These are phyloP conservation scores for Autographa gamma DNA, from an alignment of 2,888 invertebrate species.

Conservation along the genomic window DNA sequence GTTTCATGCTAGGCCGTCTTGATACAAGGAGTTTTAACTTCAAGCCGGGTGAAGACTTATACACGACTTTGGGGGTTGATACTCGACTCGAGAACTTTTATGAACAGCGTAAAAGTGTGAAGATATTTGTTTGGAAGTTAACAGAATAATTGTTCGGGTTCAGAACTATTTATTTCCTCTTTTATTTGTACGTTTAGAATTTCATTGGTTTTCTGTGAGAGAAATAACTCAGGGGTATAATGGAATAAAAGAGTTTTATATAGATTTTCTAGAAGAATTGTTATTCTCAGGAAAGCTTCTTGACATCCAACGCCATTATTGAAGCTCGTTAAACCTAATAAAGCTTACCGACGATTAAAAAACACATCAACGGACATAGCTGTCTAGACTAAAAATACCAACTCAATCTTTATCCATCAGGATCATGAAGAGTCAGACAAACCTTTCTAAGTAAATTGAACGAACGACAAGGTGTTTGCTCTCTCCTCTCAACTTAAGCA, in stretches of 20 bases:
- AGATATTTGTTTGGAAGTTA: constrained; percentile 62
- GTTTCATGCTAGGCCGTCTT: constrained; percentile 70
- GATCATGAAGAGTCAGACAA: background rate
- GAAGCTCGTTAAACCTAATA: background rate
- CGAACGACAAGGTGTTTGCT: background rate
- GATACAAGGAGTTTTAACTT: constrained; percentile 71
- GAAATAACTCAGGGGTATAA: too few species aligned
- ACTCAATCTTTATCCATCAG: background rate
- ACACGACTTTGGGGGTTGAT: constrained; percentile 69
- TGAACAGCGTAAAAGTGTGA: constrained; percentile 67
- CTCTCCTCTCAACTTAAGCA: background rate
- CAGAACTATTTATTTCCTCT: background rate
- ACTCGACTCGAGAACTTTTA: constrained; percentile 72
- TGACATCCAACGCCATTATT: background rate
- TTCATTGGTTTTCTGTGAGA: background rate
- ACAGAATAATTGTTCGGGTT: constrained; percentile 51
- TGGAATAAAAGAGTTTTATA: background rate
- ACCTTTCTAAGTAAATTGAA: constrained; percentile 4
- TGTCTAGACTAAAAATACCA: background rate
- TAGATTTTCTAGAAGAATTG: background rate
- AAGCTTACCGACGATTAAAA: background rate
- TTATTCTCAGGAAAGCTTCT: background rate
- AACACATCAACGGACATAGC: background rate
- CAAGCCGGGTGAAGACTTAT: constrained; percentile 68
- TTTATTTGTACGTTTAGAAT: background rate